phyloP scores from a whole-genome alignment of 2,113 vertebrate genomes.

The Notechis scutatus region DNA sequence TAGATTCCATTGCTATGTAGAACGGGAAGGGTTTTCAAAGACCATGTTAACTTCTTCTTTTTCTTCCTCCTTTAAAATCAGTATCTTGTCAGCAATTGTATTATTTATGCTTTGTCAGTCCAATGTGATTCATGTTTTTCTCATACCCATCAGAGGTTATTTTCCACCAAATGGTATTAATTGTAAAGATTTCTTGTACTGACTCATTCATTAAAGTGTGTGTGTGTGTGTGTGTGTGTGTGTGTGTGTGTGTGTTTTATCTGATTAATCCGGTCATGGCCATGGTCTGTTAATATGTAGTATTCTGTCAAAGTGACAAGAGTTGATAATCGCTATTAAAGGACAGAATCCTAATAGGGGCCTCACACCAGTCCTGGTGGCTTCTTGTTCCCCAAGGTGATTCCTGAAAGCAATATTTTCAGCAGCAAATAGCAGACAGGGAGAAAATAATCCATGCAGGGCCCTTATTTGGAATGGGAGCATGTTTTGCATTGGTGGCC shows the following conservation, averaged over 20 bases:
- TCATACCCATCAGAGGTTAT: conserved; percentile 36
- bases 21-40: conserved; percentile 37
- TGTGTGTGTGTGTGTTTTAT: neutral
- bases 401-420: neutral
- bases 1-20: conserved; percentile 45
- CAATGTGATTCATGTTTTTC: conserved; percentile 49
- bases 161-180: conserved; percentile 2
- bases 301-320: neutral
- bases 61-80: conserved; percentile 6
- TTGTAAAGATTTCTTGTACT: neutral
- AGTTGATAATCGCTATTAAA: neutral
- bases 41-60: conserved; percentile 34
- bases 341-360: neutral
- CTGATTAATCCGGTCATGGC: neutral
- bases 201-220: neutral
- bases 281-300: neutral
- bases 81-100: conserved; percentile 28
- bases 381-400: neutral
- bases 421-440: neutral
- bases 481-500: neutral
- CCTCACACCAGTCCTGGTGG: neutral
- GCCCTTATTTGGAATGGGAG: neutral
- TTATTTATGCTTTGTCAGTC: conserved; percentile 33
- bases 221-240: neutral
- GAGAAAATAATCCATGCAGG: neutral